phyloP scores from a whole-genome alignment of 2,888 invertebrate species.

The Eupithecia centaureata region DNA sequence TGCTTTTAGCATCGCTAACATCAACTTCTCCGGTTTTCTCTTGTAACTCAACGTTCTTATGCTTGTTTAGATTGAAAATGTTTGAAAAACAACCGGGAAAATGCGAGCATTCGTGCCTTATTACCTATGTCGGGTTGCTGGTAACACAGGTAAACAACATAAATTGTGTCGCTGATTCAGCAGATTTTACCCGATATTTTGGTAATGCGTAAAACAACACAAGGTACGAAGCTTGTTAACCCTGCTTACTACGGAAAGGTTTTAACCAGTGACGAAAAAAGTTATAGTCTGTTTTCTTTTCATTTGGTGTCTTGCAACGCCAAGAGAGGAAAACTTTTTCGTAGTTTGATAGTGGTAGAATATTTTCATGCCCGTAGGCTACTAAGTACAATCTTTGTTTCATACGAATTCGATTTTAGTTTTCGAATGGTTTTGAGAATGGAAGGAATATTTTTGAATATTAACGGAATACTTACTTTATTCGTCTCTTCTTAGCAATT shows the following conservation, averaged over 20 bases:
- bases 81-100: slow-evolving; percentile 7
- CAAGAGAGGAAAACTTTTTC: too few relatives aligned
- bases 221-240: not conserved
- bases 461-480: too few relatives aligned
- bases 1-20: not conserved
- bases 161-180: not conserved
- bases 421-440: too few relatives aligned
- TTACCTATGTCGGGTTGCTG: not conserved
- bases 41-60: slow-evolving; percentile 1
- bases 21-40: too few relatives aligned
- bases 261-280: not conserved
- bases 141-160: slow-evolving; percentile 7
- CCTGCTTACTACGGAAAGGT: not conserved
- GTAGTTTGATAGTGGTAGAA: too few relatives aligned
- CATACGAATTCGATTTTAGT: too few relatives aligned
- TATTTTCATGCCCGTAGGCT: too few relatives aligned
- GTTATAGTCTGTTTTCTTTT: too few relatives aligned
- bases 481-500: too few relatives aligned
- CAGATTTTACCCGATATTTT: not conserved
- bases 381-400: too few relatives aligned
- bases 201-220: not conserved
- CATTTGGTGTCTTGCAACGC: too few relatives aligned
- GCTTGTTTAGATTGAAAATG: slow-evolving; percentile 10
- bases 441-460: too few relatives aligned
- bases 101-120: not conserved